Conservation (phyloP, 1,140 invertebrate genomes). For the Magallana ariakensis region DNA sequence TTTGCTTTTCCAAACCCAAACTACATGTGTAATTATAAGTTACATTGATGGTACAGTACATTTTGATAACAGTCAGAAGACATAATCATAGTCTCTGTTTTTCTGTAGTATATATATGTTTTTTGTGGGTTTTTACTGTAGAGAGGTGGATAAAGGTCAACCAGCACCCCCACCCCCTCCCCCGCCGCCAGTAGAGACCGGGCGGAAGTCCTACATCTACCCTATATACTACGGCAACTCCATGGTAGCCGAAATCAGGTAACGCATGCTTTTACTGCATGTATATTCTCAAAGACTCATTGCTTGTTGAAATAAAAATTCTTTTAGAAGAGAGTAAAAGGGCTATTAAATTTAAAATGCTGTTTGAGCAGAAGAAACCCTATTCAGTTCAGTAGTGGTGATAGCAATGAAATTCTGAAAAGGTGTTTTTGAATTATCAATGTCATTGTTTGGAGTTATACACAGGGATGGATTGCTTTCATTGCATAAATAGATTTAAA, state of each 20-base stretch:
- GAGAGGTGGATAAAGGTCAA: constrained; percentile 52
- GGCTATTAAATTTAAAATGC: neutral
- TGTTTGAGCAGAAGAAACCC: neutral
- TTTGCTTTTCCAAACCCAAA: no score
- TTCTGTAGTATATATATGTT: no score
- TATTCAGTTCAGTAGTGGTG: neutral
- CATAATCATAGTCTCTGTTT: no score
- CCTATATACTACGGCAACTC: constrained; percentile 75
- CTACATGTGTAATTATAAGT: no score
- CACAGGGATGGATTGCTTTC: neutral
- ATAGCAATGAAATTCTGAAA: neutral
- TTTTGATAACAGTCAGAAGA: no score
- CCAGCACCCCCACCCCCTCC: constrained; percentile 54
- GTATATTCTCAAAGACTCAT: neutral
- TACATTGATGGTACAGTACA: no score
- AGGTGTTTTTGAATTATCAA: neutral
- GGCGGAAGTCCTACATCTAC: constrained; percentile 66
- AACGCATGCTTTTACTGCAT: constrained; percentile 15
- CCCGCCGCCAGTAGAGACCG: constrained; percentile 51
- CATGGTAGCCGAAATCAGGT: constrained; percentile 75
- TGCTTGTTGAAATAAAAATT: neutral
- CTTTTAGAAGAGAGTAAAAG: neutral
- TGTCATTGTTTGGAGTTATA: neutral
- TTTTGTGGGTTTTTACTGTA: neutral
- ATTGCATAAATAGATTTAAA: neutral